Evolutionary conservation across 2,797 vertebrate species (phyloP).

Genomic region (Zalophus californianus): DNA sequence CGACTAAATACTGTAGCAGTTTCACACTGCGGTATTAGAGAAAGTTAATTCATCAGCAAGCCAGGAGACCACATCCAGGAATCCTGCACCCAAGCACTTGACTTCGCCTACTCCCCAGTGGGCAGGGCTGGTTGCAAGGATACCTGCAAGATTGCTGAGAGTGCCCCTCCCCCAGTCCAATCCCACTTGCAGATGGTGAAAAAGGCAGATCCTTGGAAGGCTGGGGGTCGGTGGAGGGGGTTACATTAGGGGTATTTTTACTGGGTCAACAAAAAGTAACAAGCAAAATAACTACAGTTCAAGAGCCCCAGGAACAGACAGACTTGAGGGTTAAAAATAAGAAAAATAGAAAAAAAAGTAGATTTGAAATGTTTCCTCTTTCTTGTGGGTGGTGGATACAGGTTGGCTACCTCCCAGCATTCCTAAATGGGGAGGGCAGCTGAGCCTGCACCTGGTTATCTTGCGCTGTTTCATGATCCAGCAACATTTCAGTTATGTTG

Average conservation of each 20-base stretch:
- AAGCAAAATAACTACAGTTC: background rate
- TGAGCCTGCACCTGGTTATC: background rate
- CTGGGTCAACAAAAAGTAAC: background rate
- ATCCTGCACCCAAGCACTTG: accelerated
- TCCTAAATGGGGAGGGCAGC: background rate
- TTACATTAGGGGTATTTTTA: background rate
- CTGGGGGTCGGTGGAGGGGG: too few relatives aligned
- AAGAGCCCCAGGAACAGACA: background rate
- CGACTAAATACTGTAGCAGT: too few relatives aligned
- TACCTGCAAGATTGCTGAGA: background rate
- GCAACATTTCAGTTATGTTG: accelerated
- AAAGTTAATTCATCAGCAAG: background rate
- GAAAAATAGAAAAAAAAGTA: background rate
- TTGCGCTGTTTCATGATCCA: background rate
- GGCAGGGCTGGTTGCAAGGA: background rate
- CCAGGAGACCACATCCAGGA: background rate
- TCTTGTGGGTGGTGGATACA: background rate
- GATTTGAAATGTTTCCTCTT: background rate
- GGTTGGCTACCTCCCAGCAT: background rate
- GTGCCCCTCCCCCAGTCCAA: accelerated
- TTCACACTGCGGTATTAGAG: background rate
- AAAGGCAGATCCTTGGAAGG: background rate
- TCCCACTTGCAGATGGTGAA: background rate
- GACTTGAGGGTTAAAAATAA: background rate
- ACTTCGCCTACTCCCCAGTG: background rate